Conservation (phyloP, 2,888 invertebrate genomes). For the Scaptomyza polygonia region DNA sequence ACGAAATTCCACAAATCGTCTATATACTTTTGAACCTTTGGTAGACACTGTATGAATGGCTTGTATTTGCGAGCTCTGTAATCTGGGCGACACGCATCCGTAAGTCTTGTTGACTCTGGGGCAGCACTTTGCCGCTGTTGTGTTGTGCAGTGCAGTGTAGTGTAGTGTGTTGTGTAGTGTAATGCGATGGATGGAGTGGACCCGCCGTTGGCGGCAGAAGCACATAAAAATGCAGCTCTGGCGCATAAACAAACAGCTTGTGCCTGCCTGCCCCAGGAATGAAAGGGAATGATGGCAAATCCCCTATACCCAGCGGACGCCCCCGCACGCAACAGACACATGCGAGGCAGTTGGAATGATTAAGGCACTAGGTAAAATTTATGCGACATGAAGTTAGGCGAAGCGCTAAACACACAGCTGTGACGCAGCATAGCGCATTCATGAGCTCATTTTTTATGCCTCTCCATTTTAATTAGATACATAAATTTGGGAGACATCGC, state of each 20-base stretch:
- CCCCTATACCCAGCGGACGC: neutral
- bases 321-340: constrained; percentile 28
- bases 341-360: constrained; percentile 9
- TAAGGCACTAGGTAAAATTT: constrained; percentile 53
- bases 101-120: neutral
- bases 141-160: constrained; percentile 25
- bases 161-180: constrained; percentile 37
- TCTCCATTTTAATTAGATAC: constrained; percentile 70
- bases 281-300: neutral
- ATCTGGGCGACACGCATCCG: neutral
- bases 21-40: neutral
- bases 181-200: constrained; percentile 54
- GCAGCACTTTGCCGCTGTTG: constrained; percentile 14
- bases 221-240: constrained; percentile 73
- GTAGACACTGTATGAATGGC: neutral
- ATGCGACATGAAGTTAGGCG: constrained; percentile 63
- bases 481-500: constrained; percentile 47
- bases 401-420: constrained; percentile 64
- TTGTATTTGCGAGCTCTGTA: neutral
- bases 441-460: constrained; percentile 50
- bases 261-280: constrained; percentile 33
- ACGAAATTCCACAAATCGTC: neutral
- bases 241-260: constrained; percentile 72
- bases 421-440: constrained; percentile 38
- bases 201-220: constrained; percentile 33